Evolutionary conservation across 2,888 invertebrate species (phyloP).

Genomic region (Hartigia nigra): DNA sequence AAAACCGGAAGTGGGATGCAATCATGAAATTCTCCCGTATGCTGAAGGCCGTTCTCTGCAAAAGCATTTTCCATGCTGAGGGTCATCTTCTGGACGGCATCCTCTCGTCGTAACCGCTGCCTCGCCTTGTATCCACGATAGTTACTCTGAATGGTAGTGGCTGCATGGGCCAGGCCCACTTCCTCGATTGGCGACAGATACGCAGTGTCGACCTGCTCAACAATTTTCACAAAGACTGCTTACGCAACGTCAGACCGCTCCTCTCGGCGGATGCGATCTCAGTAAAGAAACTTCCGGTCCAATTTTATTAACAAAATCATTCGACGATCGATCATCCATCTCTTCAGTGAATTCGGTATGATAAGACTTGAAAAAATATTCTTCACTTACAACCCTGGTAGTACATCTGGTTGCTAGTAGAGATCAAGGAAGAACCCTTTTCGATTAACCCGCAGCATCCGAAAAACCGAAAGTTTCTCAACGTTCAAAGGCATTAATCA

Average conservation of each 20-base stretch:
- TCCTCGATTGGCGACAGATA: slow-evolving; percentile 24
- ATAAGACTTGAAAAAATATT: neutral
- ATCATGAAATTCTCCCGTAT: slow-evolving; percentile 65
- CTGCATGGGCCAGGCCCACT: slow-evolving; percentile 32
- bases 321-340: neutral
- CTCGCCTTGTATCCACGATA: slow-evolving; percentile 44
- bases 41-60: slow-evolving; percentile 44
- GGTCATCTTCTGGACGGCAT: slow-evolving; percentile 49
- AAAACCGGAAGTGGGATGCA: slow-evolving; percentile 55
- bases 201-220: slow-evolving; percentile 27
- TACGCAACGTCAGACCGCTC: slow-evolving; percentile 4
- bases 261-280: neutral
- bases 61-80: slow-evolving; percentile 42
- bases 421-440: neutral
- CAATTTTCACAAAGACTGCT: slow-evolving; percentile 16
- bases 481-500: neutral
- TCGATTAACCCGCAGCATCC: neutral
- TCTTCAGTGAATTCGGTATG: neutral
- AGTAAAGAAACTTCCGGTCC: neutral
- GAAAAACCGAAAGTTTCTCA: neutral
- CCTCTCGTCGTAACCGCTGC: slow-evolving; percentile 49
- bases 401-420: neutral
- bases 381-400: neutral
- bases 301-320: neutral
- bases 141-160: slow-evolving; percentile 42